phyloP scores from a whole-genome alignment of 2,113 vertebrate species.

The Sebastes fasciatus region DNA sequence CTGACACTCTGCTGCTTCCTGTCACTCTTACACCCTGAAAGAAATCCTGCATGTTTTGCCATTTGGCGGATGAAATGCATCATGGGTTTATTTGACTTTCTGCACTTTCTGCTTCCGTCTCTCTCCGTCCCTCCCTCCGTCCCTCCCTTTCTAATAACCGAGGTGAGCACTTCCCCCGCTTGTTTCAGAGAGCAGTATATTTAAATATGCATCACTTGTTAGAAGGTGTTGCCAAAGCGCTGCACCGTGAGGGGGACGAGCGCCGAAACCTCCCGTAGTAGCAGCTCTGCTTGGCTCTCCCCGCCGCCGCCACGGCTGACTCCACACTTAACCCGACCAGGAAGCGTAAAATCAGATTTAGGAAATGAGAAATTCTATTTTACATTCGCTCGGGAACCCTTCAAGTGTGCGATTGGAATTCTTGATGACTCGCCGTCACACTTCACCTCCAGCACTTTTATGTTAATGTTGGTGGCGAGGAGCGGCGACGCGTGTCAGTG shows the following conservation, averaged over 20 bases:
- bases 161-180: constrained; percentile 1
- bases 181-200: constrained; percentile 1
- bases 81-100: not conserved
- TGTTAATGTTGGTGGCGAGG: constrained; percentile 32
- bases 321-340: constrained; percentile 22
- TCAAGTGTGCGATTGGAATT: constrained; percentile 32
- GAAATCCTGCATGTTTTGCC: constrained; percentile 1
- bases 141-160: not conserved
- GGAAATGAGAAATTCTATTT: constrained; percentile 52
- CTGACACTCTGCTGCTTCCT: constrained; percentile 31
- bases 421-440: constrained; percentile 29
- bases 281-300: not conserved
- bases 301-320: not conserved
- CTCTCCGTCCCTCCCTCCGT: not conserved
- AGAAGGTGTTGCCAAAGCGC: not conserved
- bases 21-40: not conserved
- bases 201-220: constrained; percentile 48
- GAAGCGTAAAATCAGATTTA: constrained; percentile 49
- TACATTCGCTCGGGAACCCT: constrained; percentile 23
- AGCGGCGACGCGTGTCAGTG: not conserved
- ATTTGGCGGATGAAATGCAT: constrained; percentile 13
- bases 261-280: not conserved
- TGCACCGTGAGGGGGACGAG: not conserved
- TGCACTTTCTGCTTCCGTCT: too few species aligned
- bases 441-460: constrained; percentile 26